Percentiles rank a stretch among this genome's conserved stretches.
Conservation (phyloP, 1,140 invertebrate genomes). For the Habropoda laboriosa region DNA sequence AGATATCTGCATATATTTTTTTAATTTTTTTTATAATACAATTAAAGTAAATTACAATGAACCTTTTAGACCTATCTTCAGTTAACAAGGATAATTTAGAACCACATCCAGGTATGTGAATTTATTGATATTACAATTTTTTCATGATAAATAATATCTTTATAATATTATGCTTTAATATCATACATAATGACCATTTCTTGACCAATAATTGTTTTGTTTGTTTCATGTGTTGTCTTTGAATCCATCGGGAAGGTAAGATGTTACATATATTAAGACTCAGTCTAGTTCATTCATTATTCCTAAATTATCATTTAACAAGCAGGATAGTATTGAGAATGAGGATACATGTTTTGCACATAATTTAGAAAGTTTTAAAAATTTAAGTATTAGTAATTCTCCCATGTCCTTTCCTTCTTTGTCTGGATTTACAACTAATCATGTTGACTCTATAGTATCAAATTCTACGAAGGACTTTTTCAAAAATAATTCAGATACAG, state of each 20-base stretch:
- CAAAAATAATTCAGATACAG: not conserved
- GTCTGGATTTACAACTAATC: slow-evolving; percentile 47
- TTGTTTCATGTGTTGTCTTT: slow-evolving; percentile 79
- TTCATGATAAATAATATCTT: not conserved
- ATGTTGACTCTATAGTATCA: slow-evolving; percentile 10
- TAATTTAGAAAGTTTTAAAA: slow-evolving; percentile 24
- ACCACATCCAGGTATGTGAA: slow-evolving; percentile 70
- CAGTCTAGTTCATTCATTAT: slow-evolving; percentile 56
- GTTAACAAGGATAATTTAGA: slow-evolving; percentile 51
- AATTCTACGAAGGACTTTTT: not conserved
- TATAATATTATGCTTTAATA: too few species aligned
- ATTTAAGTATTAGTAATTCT: slow-evolving; percentile 21
- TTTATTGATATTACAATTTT: slow-evolving; percentile 20
- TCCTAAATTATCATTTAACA: slow-evolving; percentile 69
- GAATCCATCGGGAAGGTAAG: slow-evolving; percentile 83
- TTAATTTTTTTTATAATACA: not conserved
- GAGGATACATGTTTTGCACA: not conserved
- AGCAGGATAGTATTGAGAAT: slow-evolving; percentile 36
- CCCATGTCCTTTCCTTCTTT: slow-evolving; percentile 37
- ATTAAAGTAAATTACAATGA: slow-evolving; percentile 17
- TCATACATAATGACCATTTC: slow-evolving; percentile 34
- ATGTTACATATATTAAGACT: slow-evolving; percentile 61
- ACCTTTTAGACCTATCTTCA: slow-evolving; percentile 45
- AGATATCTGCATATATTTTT: not conserved
- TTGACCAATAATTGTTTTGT: slow-evolving; percentile 69